Base-by-base conservation (phyloP, 2,113 vertebrate species). In the Misgurnus mizolepis region DNA sequence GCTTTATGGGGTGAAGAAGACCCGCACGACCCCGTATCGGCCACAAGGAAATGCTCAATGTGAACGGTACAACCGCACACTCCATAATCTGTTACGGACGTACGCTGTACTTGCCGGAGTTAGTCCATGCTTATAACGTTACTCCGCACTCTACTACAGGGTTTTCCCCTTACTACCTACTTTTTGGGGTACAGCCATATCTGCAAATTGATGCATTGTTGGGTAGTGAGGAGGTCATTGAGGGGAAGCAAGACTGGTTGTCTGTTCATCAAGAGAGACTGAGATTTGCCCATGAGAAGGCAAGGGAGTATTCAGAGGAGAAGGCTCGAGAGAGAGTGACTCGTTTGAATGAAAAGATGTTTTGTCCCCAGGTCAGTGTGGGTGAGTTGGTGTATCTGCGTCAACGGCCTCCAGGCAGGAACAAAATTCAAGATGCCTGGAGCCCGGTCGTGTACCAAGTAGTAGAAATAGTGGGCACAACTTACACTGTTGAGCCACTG, bases 321-420 rank as follows among this genome's bases (percentile, higher is more conserved):
- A 75, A 75, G 41, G 72, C 39, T 18, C 9, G 11, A 62, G 55
- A 60, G 41, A 43, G 72, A 27, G 12, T 75, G 55, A 14, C 72
- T 22, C 56, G 10, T 1, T 7, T 43, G 39, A 43, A 75, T 27
- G 22, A 64, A 4, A 76, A 64, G 43, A 6, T 43, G 1, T 34
- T 15, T 43, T 49, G 66, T 43, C 43, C 66, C 15, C 43, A n/a
- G 39, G 66, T 68, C 9, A 1, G 43, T 22, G n/a, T 49, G 15
- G 66, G 66, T 1, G 43, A 68, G 43, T 43, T 47, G 7, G 66
- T 68, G 8, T 68, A 68, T 10, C 11, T 68, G 43, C n/a, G 0
- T 6, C 43, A 68, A 7, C n/a, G 66, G 40, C 17, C 15, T 67
- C 17, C 66, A 49, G 73, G 73, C 10, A 7, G 40, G 43, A 67